A percentile compares a stretch with the other conserved stretches of the same genome.
phyloP scores from a whole-genome alignment of 2,113 vertebrate genomes.

The Scortum barcoo region DNA sequence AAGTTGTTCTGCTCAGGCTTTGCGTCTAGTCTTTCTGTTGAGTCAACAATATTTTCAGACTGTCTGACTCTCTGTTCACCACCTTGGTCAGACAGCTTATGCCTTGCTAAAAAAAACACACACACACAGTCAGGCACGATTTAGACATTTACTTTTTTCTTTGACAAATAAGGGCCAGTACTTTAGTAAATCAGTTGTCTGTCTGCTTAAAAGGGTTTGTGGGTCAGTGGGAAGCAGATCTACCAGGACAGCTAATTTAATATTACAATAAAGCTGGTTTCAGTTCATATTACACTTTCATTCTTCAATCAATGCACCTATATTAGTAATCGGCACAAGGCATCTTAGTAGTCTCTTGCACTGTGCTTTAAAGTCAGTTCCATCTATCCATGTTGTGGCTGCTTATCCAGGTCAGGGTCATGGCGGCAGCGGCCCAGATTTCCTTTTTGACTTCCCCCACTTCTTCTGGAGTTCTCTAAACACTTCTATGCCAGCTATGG shows the following conservation, averaged over 20 bases:
- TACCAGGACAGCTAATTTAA: slow-evolving; percentile 7
- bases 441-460: neutral
- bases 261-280: neutral
- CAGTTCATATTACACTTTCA: neutral
- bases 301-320: neutral
- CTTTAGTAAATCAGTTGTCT: slow-evolving; percentile 13
- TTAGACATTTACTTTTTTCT: slow-evolving; percentile 41
- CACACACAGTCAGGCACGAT: slow-evolving; percentile 17
- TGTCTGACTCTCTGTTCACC: slow-evolving; percentile 15
- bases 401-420: neutral
- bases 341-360: neutral
- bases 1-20: slow-evolving; percentile 31
- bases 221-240: slow-evolving; percentile 20
- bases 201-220: slow-evolving; percentile 16
- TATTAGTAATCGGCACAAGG: neutral
- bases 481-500: neutral
- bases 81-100: slow-evolving; percentile 53
- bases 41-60: slow-evolving; percentile 62
- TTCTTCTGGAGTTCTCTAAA: slow-evolving; percentile 5
- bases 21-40: slow-evolving; percentile 59
- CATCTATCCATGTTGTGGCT: neutral
- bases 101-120: slow-evolving; percentile 37
- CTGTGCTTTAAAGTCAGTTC: neutral
- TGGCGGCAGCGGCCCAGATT: neutral
- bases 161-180: slow-evolving; percentile 22